A percentile compares a stretch with the other conserved stretches of the same genome.
These are phyloP conservation scores for Sebastes umbrosus DNA, from an alignment of 2,797 vertebrate genomes.

Conservation along the genomic window DNA sequence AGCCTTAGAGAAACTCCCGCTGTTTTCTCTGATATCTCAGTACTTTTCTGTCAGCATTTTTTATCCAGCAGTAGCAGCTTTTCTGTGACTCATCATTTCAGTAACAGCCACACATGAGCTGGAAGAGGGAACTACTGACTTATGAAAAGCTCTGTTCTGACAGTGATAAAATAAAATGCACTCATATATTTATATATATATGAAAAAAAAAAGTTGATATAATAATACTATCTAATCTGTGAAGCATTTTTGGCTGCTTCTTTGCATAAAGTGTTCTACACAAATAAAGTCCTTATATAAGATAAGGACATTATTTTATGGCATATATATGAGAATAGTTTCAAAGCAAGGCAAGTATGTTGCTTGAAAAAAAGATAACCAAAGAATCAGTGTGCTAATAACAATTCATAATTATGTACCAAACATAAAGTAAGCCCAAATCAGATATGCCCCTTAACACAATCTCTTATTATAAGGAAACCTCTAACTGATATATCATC, in stretches of 20 bases:
- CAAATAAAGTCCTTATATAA: not conserved
- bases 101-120: not conserved
- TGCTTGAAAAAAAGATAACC: not conserved
- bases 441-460: not conserved
- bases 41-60: slow-evolving; percentile 14
- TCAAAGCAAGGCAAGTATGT: not conserved
- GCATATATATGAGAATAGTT: not conserved
- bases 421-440: not conserved
- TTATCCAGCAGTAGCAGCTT: slow-evolving; percentile 1
- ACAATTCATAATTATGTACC: not conserved
- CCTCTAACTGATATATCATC: not conserved
- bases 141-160: slow-evolving; percentile 2
- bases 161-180: not conserved
- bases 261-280: not conserved
- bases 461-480: not conserved
- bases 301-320: not conserved
- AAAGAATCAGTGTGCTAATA: not conserved
- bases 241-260: not conserved
- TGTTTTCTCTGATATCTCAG: slow-evolving; percentile 17
- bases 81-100: slow-evolving; percentile 17
- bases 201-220: not conserved
- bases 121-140: slow-evolving; percentile 11
- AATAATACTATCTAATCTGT: not conserved
- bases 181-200: not conserved
- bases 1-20: not conserved